Conservation (phyloP, 35 echinoderm and acorn worm genomes). For the Holothuria glaberrima region DNA sequence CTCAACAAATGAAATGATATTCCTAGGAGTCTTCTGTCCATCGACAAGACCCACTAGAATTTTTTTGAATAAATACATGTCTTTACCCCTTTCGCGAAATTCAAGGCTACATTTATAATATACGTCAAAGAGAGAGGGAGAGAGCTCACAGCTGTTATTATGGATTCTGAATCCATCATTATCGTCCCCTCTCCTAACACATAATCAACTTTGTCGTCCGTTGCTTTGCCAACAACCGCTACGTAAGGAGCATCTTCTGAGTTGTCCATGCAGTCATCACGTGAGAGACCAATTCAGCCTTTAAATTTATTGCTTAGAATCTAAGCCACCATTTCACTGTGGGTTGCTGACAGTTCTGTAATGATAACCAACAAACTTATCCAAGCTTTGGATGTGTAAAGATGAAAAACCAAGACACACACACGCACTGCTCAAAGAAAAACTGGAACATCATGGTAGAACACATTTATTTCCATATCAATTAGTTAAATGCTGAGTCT, state of each 20-base stretch:
- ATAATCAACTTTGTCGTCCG: neutral
- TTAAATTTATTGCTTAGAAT: neutral
- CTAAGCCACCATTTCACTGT: neutral
- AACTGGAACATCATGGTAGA: neutral
- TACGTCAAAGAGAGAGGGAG: neutral
- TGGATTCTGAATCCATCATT: neutral
- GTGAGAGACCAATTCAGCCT: neutral
- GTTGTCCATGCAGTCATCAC: neutral
- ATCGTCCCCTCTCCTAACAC: slow-evolving; percentile 1
- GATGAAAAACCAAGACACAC: neutral
- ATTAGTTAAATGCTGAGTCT: neutral
- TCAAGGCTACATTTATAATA: neutral
- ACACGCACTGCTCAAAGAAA: too few species aligned
- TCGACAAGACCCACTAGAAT: neutral
- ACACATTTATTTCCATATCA: neutral
- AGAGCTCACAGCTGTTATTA: slow-evolving; percentile 31
- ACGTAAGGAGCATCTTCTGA: neutral
- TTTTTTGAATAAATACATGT: neutral
- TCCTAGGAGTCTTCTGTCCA: slow-evolving; percentile 12
- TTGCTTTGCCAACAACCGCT: slow-evolving; percentile 9
- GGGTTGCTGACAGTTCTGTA: neutral
- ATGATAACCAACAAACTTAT: neutral
- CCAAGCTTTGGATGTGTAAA: neutral
- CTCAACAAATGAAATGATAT: slow-evolving; percentile 3
- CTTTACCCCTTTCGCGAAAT: neutral